Conservation (phyloP, 2,797 vertebrate species). For the Pipistrellus kuhlii region DNA sequence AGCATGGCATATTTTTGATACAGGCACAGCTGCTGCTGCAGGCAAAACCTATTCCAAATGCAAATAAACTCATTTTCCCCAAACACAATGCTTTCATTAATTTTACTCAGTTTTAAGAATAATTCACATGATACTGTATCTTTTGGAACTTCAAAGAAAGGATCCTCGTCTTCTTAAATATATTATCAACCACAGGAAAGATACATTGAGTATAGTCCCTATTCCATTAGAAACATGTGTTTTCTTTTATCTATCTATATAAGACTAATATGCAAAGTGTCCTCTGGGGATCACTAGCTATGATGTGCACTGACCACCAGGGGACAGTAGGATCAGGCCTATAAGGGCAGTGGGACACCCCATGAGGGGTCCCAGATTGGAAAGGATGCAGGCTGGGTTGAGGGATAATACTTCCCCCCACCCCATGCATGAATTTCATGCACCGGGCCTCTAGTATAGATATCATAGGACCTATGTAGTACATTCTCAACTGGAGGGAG, state of each 20-base stretch:
- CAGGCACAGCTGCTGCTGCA: constrained; percentile 73
- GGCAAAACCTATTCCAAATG: constrained; percentile 72
- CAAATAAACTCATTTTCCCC: constrained; percentile 45
- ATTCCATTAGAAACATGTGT: neutral
- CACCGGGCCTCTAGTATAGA: neutral
- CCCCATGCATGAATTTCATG: no score
- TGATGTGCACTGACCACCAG: no score
- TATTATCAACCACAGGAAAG: constrained; percentile 4
- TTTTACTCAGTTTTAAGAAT: constrained; percentile 59
- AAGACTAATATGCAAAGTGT: no score
- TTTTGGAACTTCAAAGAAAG: neutral
- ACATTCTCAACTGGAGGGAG: neutral
- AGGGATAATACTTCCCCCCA: no score
- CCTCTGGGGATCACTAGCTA: no score
- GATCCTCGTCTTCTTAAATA: constrained; percentile 4
- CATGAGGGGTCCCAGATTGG: no score
- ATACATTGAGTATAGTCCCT: neutral
- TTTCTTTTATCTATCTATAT: neutral
- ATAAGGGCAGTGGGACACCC: no score
- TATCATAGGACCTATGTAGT: neutral
- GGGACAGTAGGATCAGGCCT: no score
- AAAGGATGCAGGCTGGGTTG: no score
- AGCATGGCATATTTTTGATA: constrained; percentile 76
- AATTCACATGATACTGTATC: constrained; percentile 29
- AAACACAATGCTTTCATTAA: constrained; percentile 74